Base-by-base conservation (phyloP, 2,113 vertebrate species). In the Xerus inauris region DNA sequence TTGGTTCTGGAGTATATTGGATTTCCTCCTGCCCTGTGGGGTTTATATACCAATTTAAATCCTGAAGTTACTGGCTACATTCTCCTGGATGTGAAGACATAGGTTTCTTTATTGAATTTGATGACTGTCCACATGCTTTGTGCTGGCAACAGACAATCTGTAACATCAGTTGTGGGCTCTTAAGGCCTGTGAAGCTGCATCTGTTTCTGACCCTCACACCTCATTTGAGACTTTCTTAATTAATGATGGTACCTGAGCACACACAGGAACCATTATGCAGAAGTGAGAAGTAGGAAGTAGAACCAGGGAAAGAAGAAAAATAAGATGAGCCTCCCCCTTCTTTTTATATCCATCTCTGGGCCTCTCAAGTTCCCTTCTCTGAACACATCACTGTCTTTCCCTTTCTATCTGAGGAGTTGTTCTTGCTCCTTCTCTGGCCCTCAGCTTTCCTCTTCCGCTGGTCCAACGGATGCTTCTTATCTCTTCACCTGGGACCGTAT, bases 1-100 rank as follows among this genome's bases (percentile, higher is more conserved):
- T 96, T 97, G 89, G 83, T 93, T 96, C 93, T 96, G 94, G 91
- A 96, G 94, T 96, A 65, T 71, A 75, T 32, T 82, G 86, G 75
- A 94, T 96, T 93, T 97, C 45, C 16, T 94, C 42, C 40, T 95
- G 81, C 84, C 83, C 87, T 87, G 40, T 81, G 75, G 96, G 89
- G 22, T 86, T 97, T 89, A 93, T 35, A 64, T 14, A 69, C 65
- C 57, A 40, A 80, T 81, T 93, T 91, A 87, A 96, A 87, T 96
- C 93, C 73, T 65, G 28, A 54, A 97, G 67, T 87, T 62, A 59
- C 59, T 40, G 32, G 64, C 51, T 93, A 75, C 11, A 11, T 89
- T 90, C 64, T 57, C 12, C n/a, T 49, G 17, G 19, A 83, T 87
- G 42, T 35, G 65, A 88, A 96, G 75, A 94, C 6, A 17, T 20